Conservation (phyloP, 2,888 invertebrate species). For the Lithophane socia region DNA sequence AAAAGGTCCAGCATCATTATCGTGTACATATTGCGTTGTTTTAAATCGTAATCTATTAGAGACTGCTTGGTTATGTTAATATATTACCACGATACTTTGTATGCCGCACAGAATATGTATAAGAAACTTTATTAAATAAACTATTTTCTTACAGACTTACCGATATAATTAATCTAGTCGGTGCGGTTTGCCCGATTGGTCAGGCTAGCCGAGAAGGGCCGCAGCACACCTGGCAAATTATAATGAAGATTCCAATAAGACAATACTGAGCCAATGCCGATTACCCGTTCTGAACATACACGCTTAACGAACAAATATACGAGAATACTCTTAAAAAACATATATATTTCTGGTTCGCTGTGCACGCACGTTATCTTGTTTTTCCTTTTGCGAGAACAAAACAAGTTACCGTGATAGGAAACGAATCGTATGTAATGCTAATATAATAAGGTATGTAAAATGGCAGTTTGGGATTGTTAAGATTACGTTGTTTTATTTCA, state of each 20-base stretch:
- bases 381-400: conserved; percentile 55
- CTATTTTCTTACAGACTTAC: conserved; percentile 40
- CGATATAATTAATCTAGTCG: conserved; percentile 66
- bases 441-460: conserved; percentile 48
- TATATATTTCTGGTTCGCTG: conserved; percentile 52
- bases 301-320: conserved; percentile 60
- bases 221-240: conserved; percentile 77
- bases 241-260: conserved; percentile 75
- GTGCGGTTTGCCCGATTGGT: conserved; percentile 67
- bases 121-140: conserved; percentile 36
- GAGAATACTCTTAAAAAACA: conserved; percentile 48
- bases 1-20: conserved; percentile 4
- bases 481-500: conserved; percentile 31
- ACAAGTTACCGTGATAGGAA: conserved; percentile 60
- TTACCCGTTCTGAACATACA: conserved; percentile 68
- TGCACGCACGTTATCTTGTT: conserved; percentile 50
- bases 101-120: conserved; percentile 6
- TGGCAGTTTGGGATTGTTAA: conserved; percentile 23
- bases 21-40: conserved; percentile 14
- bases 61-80: conserved; percentile 16
- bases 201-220: conserved; percentile 33
- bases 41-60: conserved; percentile 17
- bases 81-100: conserved; percentile 12
- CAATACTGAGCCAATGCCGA: conserved; percentile 69
- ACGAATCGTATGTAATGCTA: conserved; percentile 54